Percentiles rank a stretch among this genome's conserved stretches.
phyloP scores from a whole-genome alignment of 2,113 vertebrate genomes.

The Grammomys dolichurus region DNA sequence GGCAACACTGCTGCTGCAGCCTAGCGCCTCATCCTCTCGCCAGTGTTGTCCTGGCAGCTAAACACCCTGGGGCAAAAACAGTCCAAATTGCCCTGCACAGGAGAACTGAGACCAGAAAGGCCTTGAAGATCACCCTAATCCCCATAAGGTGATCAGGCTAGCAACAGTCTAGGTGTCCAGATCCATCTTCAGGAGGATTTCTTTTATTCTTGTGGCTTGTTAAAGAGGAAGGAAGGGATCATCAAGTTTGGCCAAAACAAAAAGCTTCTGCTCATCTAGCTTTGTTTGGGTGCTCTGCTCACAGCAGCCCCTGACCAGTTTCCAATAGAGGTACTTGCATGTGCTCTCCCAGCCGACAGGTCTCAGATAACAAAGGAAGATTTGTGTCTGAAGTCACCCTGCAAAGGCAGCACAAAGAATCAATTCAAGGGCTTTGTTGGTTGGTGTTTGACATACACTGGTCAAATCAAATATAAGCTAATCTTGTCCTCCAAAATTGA shows the following conservation, averaged over 20 bases:
- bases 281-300: constrained; percentile 79
- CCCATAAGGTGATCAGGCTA: not conserved
- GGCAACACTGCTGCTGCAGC: not conserved
- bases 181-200: constrained; percentile 60
- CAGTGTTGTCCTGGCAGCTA: not conserved
- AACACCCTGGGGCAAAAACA: not conserved
- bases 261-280: constrained; percentile 82
- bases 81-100: not conserved
- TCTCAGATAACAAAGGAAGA: constrained; percentile 97
- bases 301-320: constrained; percentile 79
- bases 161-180: not conserved
- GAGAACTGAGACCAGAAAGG: not conserved
- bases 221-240: constrained; percentile 78
- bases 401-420: constrained; percentile 69
- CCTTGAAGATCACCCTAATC: not conserved
- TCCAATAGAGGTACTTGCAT: constrained; percentile 86
- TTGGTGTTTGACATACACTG: not conserved
- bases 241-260: constrained; percentile 89
- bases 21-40: rapidly evolving
- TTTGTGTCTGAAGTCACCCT: constrained; percentile 99
- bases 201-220: constrained; percentile 73
- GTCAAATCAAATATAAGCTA: not conserved
- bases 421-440: not conserved
- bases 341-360: constrained; percentile 64
- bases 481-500: not conserved